phyloP scores from a whole-genome alignment of 2,113 vertebrate genomes.

The Entelurus aequoreus region DNA sequence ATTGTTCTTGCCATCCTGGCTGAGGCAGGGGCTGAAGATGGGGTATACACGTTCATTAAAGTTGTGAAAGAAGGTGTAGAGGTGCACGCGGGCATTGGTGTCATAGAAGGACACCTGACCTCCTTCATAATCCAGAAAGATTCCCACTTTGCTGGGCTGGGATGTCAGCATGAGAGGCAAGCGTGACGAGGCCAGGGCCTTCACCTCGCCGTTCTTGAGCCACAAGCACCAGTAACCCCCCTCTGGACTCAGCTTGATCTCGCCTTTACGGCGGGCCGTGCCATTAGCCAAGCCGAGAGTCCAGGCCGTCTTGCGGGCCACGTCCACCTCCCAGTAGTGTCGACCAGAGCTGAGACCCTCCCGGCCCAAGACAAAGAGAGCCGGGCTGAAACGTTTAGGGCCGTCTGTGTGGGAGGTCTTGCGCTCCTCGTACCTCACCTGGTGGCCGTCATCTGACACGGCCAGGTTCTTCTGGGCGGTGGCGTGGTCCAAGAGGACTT shows the following conservation, averaged over 20 bases:
- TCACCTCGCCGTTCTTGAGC: slow-evolving; percentile 70
- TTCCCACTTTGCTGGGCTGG: slow-evolving; percentile 58
- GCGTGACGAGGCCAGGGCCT: slow-evolving; percentile 49
- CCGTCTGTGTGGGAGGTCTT: slow-evolving; percentile 48
- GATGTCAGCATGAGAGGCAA: slow-evolving; percentile 44
- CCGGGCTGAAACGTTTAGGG: slow-evolving; percentile 65
- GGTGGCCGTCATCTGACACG: slow-evolving; percentile 64
- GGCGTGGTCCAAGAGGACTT: slow-evolving; percentile 67
- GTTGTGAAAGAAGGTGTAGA: slow-evolving; percentile 66
- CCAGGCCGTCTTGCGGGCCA: slow-evolving; percentile 69
- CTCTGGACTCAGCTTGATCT: slow-evolving; percentile 70
- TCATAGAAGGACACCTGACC: slow-evolving; percentile 75
- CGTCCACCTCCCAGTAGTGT: slow-evolving; percentile 77
- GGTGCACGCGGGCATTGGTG: slow-evolving; percentile 56
- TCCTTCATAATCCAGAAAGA: slow-evolving; percentile 73
- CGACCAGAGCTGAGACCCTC: slow-evolving; percentile 60
- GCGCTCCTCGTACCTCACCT: slow-evolving; percentile 69
- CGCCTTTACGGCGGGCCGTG: slow-evolving; percentile 67
- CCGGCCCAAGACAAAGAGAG: slow-evolving; percentile 66
- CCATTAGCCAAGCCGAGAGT: slow-evolving; percentile 60
- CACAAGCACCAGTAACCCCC: slow-evolving; percentile 75
- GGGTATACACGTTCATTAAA: slow-evolving; percentile 70
- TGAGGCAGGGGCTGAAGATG: slow-evolving; percentile 73
- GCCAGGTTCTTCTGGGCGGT: slow-evolving; percentile 71
- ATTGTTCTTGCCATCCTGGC: slow-evolving; percentile 65